Conservation (phyloP, 2,888 invertebrate species). For the Ormia ochracea region DNA sequence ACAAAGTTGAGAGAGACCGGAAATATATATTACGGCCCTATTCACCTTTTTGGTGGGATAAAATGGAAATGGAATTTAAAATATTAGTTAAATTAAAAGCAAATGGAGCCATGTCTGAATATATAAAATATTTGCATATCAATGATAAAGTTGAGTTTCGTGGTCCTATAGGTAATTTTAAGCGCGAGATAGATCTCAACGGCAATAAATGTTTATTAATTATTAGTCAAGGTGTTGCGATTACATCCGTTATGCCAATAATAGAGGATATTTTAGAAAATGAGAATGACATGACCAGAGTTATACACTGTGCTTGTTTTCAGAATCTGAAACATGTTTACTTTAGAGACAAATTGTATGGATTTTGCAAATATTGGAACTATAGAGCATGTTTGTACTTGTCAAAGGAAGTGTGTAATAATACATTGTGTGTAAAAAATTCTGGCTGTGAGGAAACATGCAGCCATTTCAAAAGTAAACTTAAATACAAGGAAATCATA, state of each 20-base stretch:
- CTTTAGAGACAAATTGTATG: constrained; percentile 81
- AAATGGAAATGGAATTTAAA: constrained; percentile 77
- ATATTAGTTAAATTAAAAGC: constrained; percentile 81
- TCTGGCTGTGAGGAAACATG: constrained; percentile 63
- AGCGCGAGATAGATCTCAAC: constrained; percentile 47
- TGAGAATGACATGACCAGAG: constrained; percentile 82
- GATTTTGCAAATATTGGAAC: constrained; percentile 84
- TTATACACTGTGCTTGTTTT: constrained; percentile 82
- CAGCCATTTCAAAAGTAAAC: constrained; percentile 62
- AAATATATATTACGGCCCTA: constrained; percentile 71
- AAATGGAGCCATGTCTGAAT: constrained; percentile 80
- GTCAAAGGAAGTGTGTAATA: constrained; percentile 72
- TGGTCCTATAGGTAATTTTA: constrained; percentile 80
- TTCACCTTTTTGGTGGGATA: constrained; percentile 73
- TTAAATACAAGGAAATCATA: constrained; percentile 71
- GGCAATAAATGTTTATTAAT: constrained; percentile 74
- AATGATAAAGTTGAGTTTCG: constrained; percentile 81
- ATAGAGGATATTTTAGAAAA: constrained; percentile 81
- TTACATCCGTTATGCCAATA: constrained; percentile 83
- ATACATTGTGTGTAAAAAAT: constrained; percentile 26
- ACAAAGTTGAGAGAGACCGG: constrained; percentile 15
- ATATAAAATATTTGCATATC: constrained; percentile 77
- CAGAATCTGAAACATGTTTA: constrained; percentile 79
- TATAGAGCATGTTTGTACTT: constrained; percentile 83
- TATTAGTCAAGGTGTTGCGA: constrained; percentile 86